Conservation (phyloP, 23 tunicate species). For the Botrylloides violaceus region DNA sequence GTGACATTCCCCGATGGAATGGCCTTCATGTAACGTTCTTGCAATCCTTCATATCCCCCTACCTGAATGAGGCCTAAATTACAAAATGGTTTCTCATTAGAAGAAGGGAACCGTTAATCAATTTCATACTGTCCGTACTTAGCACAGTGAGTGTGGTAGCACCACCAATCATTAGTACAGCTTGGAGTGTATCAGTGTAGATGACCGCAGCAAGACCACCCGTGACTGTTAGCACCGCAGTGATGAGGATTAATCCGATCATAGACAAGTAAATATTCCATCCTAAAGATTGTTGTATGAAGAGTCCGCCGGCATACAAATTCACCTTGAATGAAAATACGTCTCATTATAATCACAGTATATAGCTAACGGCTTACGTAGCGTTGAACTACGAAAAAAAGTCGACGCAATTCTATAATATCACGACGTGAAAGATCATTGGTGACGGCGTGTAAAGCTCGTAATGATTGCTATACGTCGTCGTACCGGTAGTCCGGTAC, state of each 20-base stretch:
- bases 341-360: too few species aligned
- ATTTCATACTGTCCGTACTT: constrained; percentile 19
- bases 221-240: constrained; percentile 69
- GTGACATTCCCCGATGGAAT: constrained; percentile 29
- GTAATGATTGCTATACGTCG: too few species aligned
- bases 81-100: not conserved
- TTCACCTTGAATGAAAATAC: constrained; percentile 50
- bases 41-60: constrained; percentile 88
- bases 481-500: too few species aligned
- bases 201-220: constrained; percentile 94
- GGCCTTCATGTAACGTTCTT: constrained; percentile 63
- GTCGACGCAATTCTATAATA: too few species aligned
- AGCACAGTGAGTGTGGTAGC: constrained; percentile 52
- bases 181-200: constrained; percentile 88
- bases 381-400: too few species aligned
- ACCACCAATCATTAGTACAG: constrained; percentile 63
- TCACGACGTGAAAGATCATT: too few species aligned
- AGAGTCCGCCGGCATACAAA: constrained; percentile 68
- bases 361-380: too few species aligned
- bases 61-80: constrained; percentile 56
- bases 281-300: constrained; percentile 76
- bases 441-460: too few species aligned
- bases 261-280: constrained; percentile 84
- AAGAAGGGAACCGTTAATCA: not conserved
- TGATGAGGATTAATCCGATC: constrained; percentile 63